These are phyloP conservation scores for Stichopus chloronotus DNA, from an alignment of 35 echinoderm and acorn worm species.

Conservation along the genomic window DNA sequence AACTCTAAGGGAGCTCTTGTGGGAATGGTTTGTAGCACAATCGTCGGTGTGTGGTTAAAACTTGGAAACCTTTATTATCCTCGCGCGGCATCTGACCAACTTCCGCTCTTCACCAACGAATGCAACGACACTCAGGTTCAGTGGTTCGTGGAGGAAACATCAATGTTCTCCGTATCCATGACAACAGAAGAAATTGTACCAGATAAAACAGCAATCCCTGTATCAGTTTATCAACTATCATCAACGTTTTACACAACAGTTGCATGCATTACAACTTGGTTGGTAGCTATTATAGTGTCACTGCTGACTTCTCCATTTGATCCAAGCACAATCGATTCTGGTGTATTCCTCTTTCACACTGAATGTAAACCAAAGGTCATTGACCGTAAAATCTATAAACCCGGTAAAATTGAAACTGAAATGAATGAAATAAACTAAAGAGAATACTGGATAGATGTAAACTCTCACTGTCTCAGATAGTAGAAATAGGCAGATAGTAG, in stretches of 20 bases:
- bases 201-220: background rate
- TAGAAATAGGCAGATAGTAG: too few relatives aligned
- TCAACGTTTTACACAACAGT: background rate
- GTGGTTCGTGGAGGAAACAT: background rate
- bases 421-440: too few relatives aligned
- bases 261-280: background rate
- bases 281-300: background rate
- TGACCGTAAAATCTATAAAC: too few relatives aligned
- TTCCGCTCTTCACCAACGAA: background rate
- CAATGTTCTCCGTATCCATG: background rate
- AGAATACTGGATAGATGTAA: too few relatives aligned
- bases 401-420: too few relatives aligned
- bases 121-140: background rate
- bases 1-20: background rate
- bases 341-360: too few relatives aligned
- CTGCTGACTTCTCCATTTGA: background rate
- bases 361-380: too few relatives aligned
- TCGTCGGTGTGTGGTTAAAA: background rate
- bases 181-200: background rate
- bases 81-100: background rate
- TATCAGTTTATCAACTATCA: conserved; percentile 6
- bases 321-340: too few relatives aligned
- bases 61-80: background rate
- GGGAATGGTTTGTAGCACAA: background rate
- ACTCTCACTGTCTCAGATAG: too few relatives aligned